Base-by-base conservation (phyloP, 2,113 vertebrate species). In the Pelmatolapia mariae region DNA sequence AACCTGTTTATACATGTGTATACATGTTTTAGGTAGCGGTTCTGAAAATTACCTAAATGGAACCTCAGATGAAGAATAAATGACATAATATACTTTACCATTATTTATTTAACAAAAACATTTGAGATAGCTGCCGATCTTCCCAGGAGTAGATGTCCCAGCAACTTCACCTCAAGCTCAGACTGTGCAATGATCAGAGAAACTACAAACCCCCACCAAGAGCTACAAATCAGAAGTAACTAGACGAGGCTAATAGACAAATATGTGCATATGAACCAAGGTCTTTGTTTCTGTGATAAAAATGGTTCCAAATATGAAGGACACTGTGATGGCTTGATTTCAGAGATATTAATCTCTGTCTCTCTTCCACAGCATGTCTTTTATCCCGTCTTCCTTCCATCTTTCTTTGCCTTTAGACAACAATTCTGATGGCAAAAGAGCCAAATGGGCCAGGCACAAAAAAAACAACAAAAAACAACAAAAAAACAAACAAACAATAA, bases 91-190 rank as follows among this genome's bases (percentile, higher is more conserved):
- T 29, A 63, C 9, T 33, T 33, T 63, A 19, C 29, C 59, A 19
- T 11, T 66, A 12, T 66, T 66, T 38, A 66, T 66, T 66, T 66
- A 3, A 66, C 31, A 3, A 66, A 66, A 66, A 0, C 31, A 36
- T 6, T 68, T 3, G 2, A 68, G 11, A 15, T 13, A 68, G 63
- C 36, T 68, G 33, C 7, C 0, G 11, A 15, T 38, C 33, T 0
- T 22, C 19, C 19, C 63, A 40, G 63, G 7, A 68, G n/a, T 68
- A 22, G 63, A 68, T 36, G 19, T 63, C 59, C 59, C 59, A 63
- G 59, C 59, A n/a, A 63, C 31, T 36, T 15, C 36, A 0, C 0
- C 33, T 38, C 63, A 68, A 38, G 11, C 11, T 68, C 63, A 22
- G 19, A 68, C 33, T 68, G 33, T 22, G 33, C 3, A 13, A 3